phyloP scores from a whole-genome alignment of 2,113 vertebrate species.

The Tichodroma muraria region DNA sequence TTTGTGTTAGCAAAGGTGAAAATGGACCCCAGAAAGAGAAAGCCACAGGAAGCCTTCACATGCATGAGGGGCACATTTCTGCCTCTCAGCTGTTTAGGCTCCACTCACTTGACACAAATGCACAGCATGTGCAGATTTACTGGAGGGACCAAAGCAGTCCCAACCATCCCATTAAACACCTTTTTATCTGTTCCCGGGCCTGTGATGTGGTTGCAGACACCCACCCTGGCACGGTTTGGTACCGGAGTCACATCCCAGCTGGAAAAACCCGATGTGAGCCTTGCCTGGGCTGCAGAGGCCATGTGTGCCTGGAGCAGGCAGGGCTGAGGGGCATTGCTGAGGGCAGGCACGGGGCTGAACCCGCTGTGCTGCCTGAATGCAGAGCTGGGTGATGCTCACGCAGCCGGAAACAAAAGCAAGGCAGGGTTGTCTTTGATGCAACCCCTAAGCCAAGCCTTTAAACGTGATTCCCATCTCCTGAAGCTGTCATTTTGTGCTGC shows the following conservation, averaged over 20 bases:
- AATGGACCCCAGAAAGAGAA: background rate
- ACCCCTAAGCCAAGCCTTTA: background rate
- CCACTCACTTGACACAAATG: background rate
- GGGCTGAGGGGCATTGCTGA: background rate
- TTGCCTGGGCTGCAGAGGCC: background rate
- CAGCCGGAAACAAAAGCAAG: background rate
- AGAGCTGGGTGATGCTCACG: background rate
- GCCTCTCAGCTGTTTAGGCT: background rate
- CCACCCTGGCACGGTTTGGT: background rate
- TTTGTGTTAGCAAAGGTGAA: background rate
- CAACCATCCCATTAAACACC: background rate
- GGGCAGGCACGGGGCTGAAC: background rate
- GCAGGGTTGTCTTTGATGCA: background rate
- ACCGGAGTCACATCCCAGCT: background rate
- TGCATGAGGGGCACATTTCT: background rate
- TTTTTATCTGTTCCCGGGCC: background rate
- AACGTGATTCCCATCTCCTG: background rate
- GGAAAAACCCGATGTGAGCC: background rate
- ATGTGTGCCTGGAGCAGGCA: fast-evolving
- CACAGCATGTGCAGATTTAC: background rate
- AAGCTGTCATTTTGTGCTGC: background rate
- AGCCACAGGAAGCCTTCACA: background rate
- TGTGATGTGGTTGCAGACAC: background rate
- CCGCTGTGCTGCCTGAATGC: background rate
- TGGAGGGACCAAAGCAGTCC: background rate